These are phyloP conservation scores for Potorous gilbertii DNA, from an alignment of 2,797 vertebrate species.

Conservation along the genomic window DNA sequence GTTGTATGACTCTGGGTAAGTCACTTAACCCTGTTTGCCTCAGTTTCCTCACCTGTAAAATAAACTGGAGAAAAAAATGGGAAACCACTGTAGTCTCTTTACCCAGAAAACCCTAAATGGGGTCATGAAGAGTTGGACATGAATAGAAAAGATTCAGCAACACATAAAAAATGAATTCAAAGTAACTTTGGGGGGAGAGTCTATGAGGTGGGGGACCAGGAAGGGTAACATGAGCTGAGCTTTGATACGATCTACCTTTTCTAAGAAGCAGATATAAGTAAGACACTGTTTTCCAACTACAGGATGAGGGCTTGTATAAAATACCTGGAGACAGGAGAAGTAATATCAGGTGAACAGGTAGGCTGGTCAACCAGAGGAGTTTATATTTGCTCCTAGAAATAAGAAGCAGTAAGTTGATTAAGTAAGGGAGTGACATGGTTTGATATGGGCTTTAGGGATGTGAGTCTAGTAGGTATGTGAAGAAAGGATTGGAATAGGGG, in stretches of 20 bases:
- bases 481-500: background rate
- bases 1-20: background rate
- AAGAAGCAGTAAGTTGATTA: background rate
- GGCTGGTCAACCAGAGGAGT: background rate
- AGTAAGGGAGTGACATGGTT: background rate
- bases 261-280: background rate
- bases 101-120: too few species aligned
- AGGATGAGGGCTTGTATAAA: background rate
- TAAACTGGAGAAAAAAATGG: too few species aligned
- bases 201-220: background rate
- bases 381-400: background rate
- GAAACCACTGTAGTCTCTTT: too few species aligned
- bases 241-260: background rate
- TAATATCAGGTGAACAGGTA: background rate
- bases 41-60: background rate
- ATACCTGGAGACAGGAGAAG: background rate
- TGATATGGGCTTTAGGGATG: background rate
- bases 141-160: background rate
- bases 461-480: background rate
- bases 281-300: background rate
- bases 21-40: background rate
- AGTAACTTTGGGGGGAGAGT: background rate
- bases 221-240: background rate
- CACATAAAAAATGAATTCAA: background rate
- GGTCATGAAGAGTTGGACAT: too few species aligned